Percentiles rank a stretch among this genome's conserved stretches.
Evolutionary conservation across 1,140 invertebrate species (phyloP).

Genomic region (Philotrypesis tridentata): DNA sequence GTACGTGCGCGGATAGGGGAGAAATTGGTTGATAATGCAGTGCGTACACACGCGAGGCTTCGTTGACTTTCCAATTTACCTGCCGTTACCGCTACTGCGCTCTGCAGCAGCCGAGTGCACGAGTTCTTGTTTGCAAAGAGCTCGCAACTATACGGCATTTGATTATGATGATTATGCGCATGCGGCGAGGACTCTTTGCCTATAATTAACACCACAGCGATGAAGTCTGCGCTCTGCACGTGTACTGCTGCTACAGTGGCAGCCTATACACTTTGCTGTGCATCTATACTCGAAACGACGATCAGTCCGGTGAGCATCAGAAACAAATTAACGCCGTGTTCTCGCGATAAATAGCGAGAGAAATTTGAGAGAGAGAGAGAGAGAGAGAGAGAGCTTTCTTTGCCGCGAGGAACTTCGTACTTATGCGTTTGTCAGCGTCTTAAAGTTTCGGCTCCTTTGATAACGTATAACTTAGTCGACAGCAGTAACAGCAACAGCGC

Average conservation of each 20-base stretch:
- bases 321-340: too few species aligned
- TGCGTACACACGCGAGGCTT: neutral
- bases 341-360: too few species aligned
- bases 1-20: too few species aligned
- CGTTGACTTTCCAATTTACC: neutral
- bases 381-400: too few species aligned
- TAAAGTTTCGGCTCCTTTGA: constrained; percentile 28
- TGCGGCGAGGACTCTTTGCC: neutral
- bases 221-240: too few species aligned
- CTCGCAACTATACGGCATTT: neutral
- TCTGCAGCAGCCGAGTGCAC: neutral
- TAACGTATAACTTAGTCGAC: constrained; percentile 17
- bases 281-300: too few species aligned
- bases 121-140: neutral
- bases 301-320: too few species aligned
- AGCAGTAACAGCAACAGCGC: neutral
- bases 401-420: neutral
- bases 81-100: too few species aligned
- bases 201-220: neutral
- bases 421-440: neutral
- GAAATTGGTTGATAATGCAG: neutral
- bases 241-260: too few species aligned
- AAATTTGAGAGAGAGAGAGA: too few species aligned
- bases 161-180: neutral
- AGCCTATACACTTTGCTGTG: too few species aligned